phyloP scores from a whole-genome alignment of 1,140 invertebrate genomes.

The Dreissena polymorpha region DNA sequence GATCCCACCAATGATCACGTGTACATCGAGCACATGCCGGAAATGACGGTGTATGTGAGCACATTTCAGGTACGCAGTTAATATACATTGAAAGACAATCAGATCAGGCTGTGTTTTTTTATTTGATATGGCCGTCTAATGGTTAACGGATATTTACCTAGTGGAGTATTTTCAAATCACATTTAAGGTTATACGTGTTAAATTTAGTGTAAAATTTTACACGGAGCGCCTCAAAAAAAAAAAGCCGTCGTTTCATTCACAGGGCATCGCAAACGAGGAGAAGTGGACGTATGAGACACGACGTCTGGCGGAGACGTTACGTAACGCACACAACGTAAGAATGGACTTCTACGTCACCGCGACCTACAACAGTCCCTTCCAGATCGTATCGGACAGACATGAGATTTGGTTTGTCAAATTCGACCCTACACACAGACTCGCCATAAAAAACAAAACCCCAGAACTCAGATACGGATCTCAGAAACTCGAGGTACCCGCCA shows the following conservation, averaged over 20 bases:
- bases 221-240: background rate
- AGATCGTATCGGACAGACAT: constrained; percentile 13
- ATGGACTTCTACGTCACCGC: constrained; percentile 44
- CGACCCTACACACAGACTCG: background rate
- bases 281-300: constrained; percentile 38
- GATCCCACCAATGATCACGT: constrained; percentile 19
- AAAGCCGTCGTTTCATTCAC: background rate
- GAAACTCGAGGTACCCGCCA: constrained; percentile 15
- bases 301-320: constrained; percentile 25
- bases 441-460: background rate
- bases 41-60: constrained; percentile 39
- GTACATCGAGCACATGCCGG: constrained; percentile 38
- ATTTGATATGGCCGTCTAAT: background rate
- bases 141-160: background rate
- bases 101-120: background rate
- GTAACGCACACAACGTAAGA: constrained; percentile 20
- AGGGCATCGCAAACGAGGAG: constrained; percentile 39
- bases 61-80: constrained; percentile 20
- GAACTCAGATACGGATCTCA: constrained; percentile 30
- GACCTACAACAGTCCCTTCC: constrained; percentile 33
- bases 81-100: background rate
- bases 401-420: constrained; percentile 45
- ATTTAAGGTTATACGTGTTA: background rate
- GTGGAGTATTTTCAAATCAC: background rate
- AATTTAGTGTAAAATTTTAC: too few relatives aligned